These are phyloP conservation scores for Acanthornis magna DNA, from an alignment of 2,797 vertebrate species.

Conservation along the genomic window DNA sequence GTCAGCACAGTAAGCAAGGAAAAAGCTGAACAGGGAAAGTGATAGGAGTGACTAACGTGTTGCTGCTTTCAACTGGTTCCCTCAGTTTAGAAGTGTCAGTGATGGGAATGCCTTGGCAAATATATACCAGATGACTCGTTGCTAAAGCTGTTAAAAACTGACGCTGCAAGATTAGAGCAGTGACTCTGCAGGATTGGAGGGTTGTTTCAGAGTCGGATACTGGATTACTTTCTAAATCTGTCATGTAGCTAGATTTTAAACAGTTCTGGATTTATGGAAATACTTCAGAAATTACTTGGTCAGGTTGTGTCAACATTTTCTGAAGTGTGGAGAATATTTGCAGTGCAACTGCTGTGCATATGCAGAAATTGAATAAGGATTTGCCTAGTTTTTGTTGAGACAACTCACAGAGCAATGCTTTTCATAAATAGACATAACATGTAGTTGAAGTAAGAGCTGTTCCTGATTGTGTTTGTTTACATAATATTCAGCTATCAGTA, in stretches of 20 bases:
- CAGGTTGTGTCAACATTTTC: neutral
- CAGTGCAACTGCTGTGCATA: neutral
- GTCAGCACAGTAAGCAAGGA: neutral
- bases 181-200: neutral
- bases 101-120: neutral
- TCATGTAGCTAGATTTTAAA: neutral
- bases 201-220: neutral
- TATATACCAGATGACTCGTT: neutral
- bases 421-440: neutral
- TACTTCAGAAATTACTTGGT: neutral
- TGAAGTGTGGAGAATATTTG: neutral
- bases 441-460: neutral
- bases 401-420: neutral
- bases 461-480: neutral
- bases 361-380: neutral
- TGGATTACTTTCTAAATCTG: neutral
- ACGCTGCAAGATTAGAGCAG: neutral
- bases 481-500: neutral
- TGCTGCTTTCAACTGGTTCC: neutral
- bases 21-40: neutral
- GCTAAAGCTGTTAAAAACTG: neutral
- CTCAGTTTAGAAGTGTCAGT: neutral
- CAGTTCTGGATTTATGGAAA: neutral
- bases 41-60: rapidly evolving
- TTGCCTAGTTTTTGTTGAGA: neutral